Percentiles rank a stretch among this genome's conserved stretches.
Conservation (phyloP, 2,113 vertebrate genomes). For the Cynoglossus semilaevis region DNA sequence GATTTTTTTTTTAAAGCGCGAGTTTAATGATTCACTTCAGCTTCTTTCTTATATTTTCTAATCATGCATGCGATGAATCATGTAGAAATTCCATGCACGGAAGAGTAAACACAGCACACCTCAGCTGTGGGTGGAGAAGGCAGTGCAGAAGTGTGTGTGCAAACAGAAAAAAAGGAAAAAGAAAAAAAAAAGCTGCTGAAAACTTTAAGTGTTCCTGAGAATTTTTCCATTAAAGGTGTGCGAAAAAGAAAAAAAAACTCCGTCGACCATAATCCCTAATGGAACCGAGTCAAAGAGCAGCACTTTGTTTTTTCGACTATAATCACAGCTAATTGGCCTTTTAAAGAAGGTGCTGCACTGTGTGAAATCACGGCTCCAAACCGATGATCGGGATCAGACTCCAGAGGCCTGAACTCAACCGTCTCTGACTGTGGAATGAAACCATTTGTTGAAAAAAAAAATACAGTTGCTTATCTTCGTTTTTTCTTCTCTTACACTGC, state of each 20-base stretch:
- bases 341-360: constrained; percentile 68
- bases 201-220: no score
- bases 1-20: no score
- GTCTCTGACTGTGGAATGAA: constrained; percentile 29
- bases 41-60: no score
- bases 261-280: constrained; percentile 51
- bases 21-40: no score
- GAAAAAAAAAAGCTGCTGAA: no score
- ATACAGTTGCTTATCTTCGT: neutral
- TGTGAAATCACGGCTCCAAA: constrained; percentile 65
- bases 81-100: no score
- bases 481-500: constrained; percentile 12
- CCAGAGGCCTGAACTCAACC: constrained; percentile 29
- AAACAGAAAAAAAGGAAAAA: no score
- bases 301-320: constrained; percentile 58
- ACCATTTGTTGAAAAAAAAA: constrained; percentile 15
- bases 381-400: constrained; percentile 52
- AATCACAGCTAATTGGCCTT: constrained; percentile 77
- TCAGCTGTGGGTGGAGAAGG: no score
- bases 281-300: constrained; percentile 59
- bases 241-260: no score
- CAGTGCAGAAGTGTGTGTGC: no score
- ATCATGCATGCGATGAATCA: no score
- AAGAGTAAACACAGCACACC: no score
- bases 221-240: constrained; percentile 50